These are phyloP conservation scores for Euphonia xanthogaster DNA, from an alignment of 2,797 vertebrate genomes.

Conservation along the genomic window DNA sequence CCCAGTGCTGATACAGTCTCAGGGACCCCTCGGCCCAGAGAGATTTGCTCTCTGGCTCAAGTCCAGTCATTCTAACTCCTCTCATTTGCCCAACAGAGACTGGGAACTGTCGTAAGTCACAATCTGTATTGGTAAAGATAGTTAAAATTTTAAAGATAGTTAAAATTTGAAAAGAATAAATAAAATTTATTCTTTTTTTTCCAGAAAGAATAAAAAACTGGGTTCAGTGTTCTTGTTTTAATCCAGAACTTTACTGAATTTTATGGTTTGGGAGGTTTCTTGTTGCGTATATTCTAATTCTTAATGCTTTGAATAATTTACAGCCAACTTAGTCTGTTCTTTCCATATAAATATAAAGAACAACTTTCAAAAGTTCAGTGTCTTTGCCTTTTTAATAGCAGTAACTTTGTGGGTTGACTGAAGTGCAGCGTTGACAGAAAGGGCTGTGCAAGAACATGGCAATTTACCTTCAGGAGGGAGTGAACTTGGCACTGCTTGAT, in stretches of 20 bases:
- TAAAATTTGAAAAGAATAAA: background rate
- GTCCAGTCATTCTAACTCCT: background rate
- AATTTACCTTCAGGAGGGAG: background rate
- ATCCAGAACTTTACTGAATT: background rate
- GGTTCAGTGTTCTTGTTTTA: background rate
- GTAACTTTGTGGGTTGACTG: background rate
- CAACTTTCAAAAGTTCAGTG: background rate
- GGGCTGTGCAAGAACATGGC: background rate
- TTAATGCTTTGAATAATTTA: background rate
- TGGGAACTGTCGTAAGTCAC: background rate
- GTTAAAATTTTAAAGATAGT: background rate
- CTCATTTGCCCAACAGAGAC: background rate
- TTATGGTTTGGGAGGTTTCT: background rate
- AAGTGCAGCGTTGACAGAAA: accelerated
- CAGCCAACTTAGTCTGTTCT: background rate
- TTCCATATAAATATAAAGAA: background rate
- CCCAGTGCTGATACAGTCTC: background rate
- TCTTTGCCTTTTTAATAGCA: background rate
- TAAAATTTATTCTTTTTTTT: too few species aligned
- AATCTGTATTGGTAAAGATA: background rate
- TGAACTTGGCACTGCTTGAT: background rate
- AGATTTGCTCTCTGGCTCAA: background rate
- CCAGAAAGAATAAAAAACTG: background rate
- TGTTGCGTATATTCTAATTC: background rate
- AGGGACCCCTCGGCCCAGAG: background rate